Base-by-base conservation (phyloP, 2,888 invertebrate genomes). In the Drosophila subsilvestris region DNA sequence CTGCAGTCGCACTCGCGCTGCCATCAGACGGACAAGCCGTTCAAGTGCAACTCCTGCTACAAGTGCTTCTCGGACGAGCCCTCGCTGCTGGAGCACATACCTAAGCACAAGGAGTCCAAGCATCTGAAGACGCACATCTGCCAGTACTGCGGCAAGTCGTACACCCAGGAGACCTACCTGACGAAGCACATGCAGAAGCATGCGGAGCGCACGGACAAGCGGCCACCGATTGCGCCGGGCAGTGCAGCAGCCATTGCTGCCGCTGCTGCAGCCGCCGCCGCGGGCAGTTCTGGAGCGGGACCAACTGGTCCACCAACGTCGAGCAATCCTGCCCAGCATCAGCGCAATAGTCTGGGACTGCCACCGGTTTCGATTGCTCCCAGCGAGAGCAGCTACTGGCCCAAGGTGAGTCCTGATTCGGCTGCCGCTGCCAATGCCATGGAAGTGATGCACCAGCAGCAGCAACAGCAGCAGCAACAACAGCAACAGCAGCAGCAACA, bases 171-270 rank as follows among this genome's bases (percentile, higher is more conserved):
- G 93, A 99, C 99, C 75, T 99, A 99, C 93, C 94, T 99, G 90
- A 98, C 98, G 90, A 98, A 99, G 93, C 99, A 99, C 93, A 98
- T 99, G 99, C 98, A 98, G 92, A 99, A 99, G 92, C 99, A 99
- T 92, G 96, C 97, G 6, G 98, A 98, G 89, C 93, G 97, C 81
- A 96, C 97, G 73, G 98, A 98, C 91, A 98, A 98, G 91, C 94
- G 97, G 90, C 97, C 97, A 72, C 97, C 97, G 3, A 96, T 96
- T 70, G 95, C 95, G 10, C 95, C 90, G 6, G 90, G 93, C 92
- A 89, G 93, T 92, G 81, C 93, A 90, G 63, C 85, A 5, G 79
- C 83, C 3, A 79, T 92, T 25, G 92, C 70, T 4, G 75, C 75
- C 5, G 75, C 76, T 1, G 86, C 78, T 5, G 87, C 80, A 1